phyloP scores from a whole-genome alignment of 2,888 invertebrate genomes.

The Gryllus longicercus region DNA sequence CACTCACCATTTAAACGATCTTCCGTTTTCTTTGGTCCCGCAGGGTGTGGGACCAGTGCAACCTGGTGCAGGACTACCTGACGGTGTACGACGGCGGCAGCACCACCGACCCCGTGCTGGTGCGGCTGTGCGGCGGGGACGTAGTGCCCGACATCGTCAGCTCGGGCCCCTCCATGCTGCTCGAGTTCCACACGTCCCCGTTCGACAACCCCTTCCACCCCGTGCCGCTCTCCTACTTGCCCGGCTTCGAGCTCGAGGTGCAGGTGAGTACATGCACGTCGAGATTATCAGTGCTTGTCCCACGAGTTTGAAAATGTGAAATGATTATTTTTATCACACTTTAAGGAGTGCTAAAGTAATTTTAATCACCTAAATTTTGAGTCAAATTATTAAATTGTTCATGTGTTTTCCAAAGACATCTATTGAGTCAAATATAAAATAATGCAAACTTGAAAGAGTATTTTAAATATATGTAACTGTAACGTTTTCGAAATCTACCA shows the following conservation, averaged over 20 bases:
- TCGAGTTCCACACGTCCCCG: conserved; percentile 77
- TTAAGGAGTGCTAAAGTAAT: no score
- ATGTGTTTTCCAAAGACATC: no score
- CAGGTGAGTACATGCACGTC: conserved; percentile 53
- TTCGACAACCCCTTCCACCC: conserved; percentile 80
- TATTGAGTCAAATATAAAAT: no score
- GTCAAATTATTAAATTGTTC: no score
- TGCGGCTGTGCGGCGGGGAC: conserved; percentile 77
- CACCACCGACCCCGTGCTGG: conserved; percentile 62
- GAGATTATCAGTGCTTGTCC: no score
- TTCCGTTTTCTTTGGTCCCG: neutral
- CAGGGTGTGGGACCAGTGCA: conserved; percentile 79
- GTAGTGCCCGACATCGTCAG: conserved; percentile 76
- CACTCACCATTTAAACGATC: no score
- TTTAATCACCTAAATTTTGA: no score
- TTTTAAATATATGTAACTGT: no score
- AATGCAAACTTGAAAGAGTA: no score
- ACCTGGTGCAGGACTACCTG: conserved; percentile 75
- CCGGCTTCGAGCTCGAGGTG: conserved; percentile 77
- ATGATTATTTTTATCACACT: no score
- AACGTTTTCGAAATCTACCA: no score
- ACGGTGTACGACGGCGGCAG: conserved; percentile 77
- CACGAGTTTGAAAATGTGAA: no score
- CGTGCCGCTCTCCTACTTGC: conserved; percentile 70
- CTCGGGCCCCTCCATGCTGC: conserved; percentile 70